These are phyloP conservation scores for Belonocnema kinseyi DNA, from an alignment of 1,140 invertebrate species.

Conservation along the genomic window DNA sequence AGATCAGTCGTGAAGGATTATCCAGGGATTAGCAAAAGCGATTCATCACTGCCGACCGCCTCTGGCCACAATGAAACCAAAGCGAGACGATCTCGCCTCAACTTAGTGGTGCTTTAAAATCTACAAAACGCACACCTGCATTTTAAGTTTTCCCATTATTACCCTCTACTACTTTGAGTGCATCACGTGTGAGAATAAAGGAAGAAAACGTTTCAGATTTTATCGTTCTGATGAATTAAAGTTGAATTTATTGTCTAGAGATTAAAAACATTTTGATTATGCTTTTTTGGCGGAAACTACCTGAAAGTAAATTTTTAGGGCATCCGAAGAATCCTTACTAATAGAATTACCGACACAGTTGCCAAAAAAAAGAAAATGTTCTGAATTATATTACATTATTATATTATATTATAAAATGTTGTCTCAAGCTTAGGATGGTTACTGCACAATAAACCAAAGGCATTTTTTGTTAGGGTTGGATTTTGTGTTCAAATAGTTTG, in stretches of 20 bases:
- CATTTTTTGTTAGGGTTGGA: no score
- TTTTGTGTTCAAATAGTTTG: no score
- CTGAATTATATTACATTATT: no score
- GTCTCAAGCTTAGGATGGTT: no score
- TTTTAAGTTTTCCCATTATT: conserved; percentile 16
- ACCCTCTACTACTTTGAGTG: background rate
- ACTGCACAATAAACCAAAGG: no score
- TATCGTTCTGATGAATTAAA: background rate
- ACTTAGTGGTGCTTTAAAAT: conserved; percentile 9
- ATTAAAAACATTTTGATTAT: no score
- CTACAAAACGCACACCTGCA: background rate
- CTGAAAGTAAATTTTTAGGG: no score
- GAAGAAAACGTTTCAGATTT: background rate
- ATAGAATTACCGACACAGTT: no score
- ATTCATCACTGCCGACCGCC: conserved; percentile 25
- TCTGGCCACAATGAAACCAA: conserved; percentile 2
- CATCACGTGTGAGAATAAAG: background rate
- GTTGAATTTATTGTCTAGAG: background rate
- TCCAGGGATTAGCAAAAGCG: conserved; percentile 1
- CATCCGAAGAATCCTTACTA: no score
- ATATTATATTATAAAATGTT: no score
- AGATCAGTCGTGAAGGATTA: conserved; percentile 5
- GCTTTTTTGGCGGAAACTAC: no score
- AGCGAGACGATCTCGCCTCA: background rate
- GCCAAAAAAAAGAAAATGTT: no score